phyloP scores from a whole-genome alignment of 2,888 invertebrate species.

The Amblyteles armatorius region DNA sequence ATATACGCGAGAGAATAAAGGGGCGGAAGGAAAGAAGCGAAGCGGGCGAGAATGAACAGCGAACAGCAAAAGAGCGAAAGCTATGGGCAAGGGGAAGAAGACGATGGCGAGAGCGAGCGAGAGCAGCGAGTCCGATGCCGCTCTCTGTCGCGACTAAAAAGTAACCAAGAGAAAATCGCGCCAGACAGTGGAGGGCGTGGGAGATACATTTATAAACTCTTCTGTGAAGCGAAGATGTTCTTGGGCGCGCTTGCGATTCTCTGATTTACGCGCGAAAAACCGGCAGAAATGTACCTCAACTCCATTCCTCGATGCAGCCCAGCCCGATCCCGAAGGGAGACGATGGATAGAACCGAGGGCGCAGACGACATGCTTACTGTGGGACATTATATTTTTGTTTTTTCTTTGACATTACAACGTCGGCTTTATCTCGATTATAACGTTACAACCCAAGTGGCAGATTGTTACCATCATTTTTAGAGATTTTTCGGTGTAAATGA shows the following conservation, averaged over 20 bases:
- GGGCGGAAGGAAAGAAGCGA: constrained; percentile 73
- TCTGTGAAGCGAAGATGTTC: constrained; percentile 70
- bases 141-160: constrained; percentile 22
- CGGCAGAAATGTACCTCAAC: constrained; percentile 35
- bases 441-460: background rate
- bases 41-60: constrained; percentile 63
- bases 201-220: constrained; percentile 83
- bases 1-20: constrained; percentile 55
- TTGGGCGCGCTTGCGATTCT: constrained; percentile 70
- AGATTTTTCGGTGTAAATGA: background rate
- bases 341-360: background rate
- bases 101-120: constrained; percentile 24
- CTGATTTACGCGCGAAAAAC: constrained; percentile 76
- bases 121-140: constrained; percentile 12
- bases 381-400: background rate
- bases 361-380: constrained; percentile 3
- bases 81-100: constrained; percentile 10
- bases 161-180: constrained; percentile 53
- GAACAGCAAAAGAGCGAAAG: constrained; percentile 55
- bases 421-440: background rate
- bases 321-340: constrained; percentile 1
- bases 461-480: background rate
- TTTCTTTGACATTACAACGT: background rate
- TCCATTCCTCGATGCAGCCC: constrained; percentile 37
- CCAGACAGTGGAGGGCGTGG: constrained; percentile 82